phyloP scores from a whole-genome alignment of 1,140 invertebrate species.

The Acromyrmex echinatior region DNA sequence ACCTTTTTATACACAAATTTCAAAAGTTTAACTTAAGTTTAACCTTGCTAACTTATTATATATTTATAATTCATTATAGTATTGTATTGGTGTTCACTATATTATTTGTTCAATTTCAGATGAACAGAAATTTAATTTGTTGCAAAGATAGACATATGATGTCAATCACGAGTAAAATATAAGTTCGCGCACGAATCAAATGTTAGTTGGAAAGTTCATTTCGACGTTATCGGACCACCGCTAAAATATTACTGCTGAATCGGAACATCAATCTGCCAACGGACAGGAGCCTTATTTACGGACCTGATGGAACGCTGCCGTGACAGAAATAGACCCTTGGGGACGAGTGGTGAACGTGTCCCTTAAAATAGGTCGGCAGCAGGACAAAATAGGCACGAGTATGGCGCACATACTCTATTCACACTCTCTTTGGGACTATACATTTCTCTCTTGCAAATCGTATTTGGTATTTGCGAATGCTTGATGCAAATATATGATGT shows the following conservation, averaged over 20 bases:
- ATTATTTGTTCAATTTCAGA: background rate
- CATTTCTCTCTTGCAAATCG: slow-evolving; percentile 38
- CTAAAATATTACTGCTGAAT: slow-evolving; percentile 66
- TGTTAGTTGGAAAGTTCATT: slow-evolving; percentile 30
- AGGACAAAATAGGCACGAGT: slow-evolving; percentile 40
- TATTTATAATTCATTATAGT: background rate
- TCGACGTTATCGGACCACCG: slow-evolving; percentile 62
- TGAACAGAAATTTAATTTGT: slow-evolving; percentile 12
- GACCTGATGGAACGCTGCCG: slow-evolving; percentile 63
- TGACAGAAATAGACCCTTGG: slow-evolving; percentile 62
- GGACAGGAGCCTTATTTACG: slow-evolving; percentile 67
- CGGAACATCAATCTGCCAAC: slow-evolving; percentile 62
- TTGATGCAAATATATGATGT: background rate
- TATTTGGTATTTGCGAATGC: background rate
- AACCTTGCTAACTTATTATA: background rate
- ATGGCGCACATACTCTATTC: slow-evolving; percentile 26
- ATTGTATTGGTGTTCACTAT: background rate
- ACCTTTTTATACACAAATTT: background rate
- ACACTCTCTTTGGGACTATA: slow-evolving; percentile 2
- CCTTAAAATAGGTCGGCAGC: slow-evolving; percentile 67
- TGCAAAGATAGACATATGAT: background rate
- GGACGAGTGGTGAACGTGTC: slow-evolving; percentile 14
- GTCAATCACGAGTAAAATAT: background rate
- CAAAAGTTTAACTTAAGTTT: background rate
- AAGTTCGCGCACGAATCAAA: slow-evolving; percentile 22